Base-by-base conservation (phyloP, 2,888 invertebrate genomes). In the Tyria jacobaeae region DNA sequence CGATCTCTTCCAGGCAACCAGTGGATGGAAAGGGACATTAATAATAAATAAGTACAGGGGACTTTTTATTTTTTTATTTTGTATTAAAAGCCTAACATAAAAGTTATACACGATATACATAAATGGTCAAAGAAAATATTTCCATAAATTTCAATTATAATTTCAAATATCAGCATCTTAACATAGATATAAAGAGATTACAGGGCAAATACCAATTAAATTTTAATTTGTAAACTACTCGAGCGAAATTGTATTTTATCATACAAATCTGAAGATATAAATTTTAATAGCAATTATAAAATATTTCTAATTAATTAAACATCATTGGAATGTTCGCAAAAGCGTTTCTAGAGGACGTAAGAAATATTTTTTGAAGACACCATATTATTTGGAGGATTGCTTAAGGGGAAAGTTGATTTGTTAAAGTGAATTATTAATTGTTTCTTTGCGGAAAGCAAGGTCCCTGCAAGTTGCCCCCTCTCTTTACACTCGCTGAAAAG, bases 151-250 rank as follows among this genome's bases (percentile, higher is more conserved):
- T 64, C 66, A 68, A 76, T 75, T 71, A 70, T 68, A 61, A 70
- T 76, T 71, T 68, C 57, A 63, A 59, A 64, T 57, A 69, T 66
- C n/a, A 57, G 55, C 60, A 54, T 60, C 64, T 68, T 49, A 66
- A 61, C 51, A 37, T 49, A 62, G 59, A 39, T 53, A 61, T 52
- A 50, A 50, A 50, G 48, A 61, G 71, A 70, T 75, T 66, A 76
- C 68, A 67, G 64, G 60, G 64, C 66, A 69, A 76, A 75, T 70
- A 70, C 34, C 70, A 76, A 76, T 76, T 75, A 68, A 76, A 67
- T 70, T 71, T 56, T 60, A 63, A 76, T 71, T 75, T 64, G 1
- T 12, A 47, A 61, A 60, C 24, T 62, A 57, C 61, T 60, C 41
- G 57, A 34, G 24, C 37, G 12, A 73, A 61, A 66, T 63, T 63